A percentile compares a stretch with the other conserved stretches of the same genome.
Conservation (phyloP, 2,888 invertebrate genomes). For the Pristionchus japonicus region DNA sequence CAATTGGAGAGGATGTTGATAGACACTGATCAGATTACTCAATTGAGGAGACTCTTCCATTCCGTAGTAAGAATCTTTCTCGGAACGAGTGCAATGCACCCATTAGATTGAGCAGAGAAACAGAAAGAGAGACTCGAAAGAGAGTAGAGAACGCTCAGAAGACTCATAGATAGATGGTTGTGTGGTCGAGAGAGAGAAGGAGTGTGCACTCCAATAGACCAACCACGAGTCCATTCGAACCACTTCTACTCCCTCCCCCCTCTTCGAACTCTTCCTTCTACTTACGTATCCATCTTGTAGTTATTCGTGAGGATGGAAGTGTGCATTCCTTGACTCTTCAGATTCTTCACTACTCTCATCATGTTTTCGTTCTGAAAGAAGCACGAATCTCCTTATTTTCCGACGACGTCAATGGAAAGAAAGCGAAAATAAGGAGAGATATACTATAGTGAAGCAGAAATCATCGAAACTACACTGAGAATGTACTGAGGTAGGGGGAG, state of each 20-base stretch:
- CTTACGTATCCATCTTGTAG: conserved; percentile 40
- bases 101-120: background rate
- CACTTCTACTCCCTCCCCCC: background rate
- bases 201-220: background rate
- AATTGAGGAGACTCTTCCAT: background rate
- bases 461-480: background rate
- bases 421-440: background rate
- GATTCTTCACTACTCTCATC: conserved; percentile 11
- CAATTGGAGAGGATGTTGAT: too few relatives aligned
- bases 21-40: background rate
- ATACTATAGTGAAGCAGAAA: background rate
- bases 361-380: conserved; percentile 35
- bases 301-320: conserved; percentile 43
- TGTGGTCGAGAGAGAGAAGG: background rate
- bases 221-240: background rate
- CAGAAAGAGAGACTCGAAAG: background rate
- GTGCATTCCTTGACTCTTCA: background rate
- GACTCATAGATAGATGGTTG: background rate
- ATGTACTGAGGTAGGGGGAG: background rate
- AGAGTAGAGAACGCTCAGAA: background rate
- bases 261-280: background rate
- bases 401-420: background rate
- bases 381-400: background rate
- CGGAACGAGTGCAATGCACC: background rate
- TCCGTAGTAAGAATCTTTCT: background rate